A percentile compares a stretch with the other conserved stretches of the same genome.
These are phyloP conservation scores for Tenualosa thibaudeaui DNA, from an alignment of 2,797 vertebrate species.

Conservation along the genomic window DNA sequence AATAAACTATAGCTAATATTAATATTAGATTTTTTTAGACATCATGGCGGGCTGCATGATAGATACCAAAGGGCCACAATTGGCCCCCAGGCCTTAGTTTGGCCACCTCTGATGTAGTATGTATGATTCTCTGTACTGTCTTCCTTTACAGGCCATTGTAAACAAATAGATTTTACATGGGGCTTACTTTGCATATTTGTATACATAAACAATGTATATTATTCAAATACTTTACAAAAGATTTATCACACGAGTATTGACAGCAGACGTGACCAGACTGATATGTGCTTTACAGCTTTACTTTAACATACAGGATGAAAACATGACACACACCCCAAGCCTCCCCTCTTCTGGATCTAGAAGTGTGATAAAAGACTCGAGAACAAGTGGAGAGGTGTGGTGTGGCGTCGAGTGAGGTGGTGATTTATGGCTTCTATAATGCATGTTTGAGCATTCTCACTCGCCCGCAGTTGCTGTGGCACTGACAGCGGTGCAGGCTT, in stretches of 20 bases:
- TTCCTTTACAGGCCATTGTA: background rate
- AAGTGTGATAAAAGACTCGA: background rate
- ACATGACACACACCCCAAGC: background rate
- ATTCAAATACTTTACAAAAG: background rate
- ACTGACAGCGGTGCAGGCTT: background rate
- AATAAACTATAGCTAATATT: no score
- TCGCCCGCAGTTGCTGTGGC: background rate
- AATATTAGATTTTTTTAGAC: no score
- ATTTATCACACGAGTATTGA: background rate
- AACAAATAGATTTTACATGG: background rate
- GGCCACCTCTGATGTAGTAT: background rate
- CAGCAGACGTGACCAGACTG: background rate
- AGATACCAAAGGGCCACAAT: no score
- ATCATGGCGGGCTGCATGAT: no score
- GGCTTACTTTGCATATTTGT: background rate
- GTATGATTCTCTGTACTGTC: no score
- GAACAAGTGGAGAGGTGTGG: background rate
- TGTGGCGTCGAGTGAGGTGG: background rate
- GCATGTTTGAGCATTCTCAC: background rate
- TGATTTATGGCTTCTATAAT: background rate
- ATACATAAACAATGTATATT: no score
- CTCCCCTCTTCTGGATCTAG: background rate
- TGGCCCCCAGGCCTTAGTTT: no score
- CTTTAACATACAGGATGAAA: background rate
- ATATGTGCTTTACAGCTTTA: background rate